These are phyloP conservation scores for Cantharis lateralis DNA, from an alignment of 2,888 invertebrate genomes.

Conservation along the genomic window DNA sequence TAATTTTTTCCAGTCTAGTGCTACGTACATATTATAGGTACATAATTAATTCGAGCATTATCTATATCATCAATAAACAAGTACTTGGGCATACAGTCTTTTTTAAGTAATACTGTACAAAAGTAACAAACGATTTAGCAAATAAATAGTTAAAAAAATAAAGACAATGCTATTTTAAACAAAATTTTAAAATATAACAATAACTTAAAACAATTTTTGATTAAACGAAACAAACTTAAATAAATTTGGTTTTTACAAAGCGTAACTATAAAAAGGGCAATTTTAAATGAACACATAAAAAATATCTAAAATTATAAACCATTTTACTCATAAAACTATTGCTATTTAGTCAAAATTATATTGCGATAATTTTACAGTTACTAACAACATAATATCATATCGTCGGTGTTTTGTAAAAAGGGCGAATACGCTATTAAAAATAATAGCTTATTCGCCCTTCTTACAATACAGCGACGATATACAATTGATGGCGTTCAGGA, in stretches of 20 bases:
- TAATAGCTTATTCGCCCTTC: too few species aligned
- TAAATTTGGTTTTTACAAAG: not conserved
- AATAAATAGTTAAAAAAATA: conserved; percentile 22
- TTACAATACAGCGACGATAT: too few species aligned
- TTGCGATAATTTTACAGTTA: not conserved
- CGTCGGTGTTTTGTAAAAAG: too few species aligned
- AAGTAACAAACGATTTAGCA: conserved; percentile 6
- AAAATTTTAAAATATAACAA: conserved; percentile 7
- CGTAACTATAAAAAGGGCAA: not conserved
- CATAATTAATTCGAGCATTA: conserved; percentile 11
- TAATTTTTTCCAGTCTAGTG: conserved; percentile 7
- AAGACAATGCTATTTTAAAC: conserved; percentile 9
- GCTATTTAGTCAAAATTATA: not conserved
- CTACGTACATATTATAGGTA: conserved; percentile 12
- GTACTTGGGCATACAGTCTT: conserved; percentile 23
- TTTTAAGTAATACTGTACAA: conserved; percentile 23
- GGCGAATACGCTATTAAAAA: too few species aligned
- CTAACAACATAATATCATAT: not conserved
- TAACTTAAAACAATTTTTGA: conserved; percentile 5
- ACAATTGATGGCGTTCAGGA: not conserved
- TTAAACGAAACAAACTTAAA: conserved; percentile 1
- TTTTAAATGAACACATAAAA: not conserved
- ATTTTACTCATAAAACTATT: not conserved
- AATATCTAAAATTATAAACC: too few species aligned
- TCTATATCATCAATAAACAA: conserved; percentile 5